phyloP scores from a whole-genome alignment of 1,140 invertebrate genomes.

The Dreissena polymorpha region DNA sequence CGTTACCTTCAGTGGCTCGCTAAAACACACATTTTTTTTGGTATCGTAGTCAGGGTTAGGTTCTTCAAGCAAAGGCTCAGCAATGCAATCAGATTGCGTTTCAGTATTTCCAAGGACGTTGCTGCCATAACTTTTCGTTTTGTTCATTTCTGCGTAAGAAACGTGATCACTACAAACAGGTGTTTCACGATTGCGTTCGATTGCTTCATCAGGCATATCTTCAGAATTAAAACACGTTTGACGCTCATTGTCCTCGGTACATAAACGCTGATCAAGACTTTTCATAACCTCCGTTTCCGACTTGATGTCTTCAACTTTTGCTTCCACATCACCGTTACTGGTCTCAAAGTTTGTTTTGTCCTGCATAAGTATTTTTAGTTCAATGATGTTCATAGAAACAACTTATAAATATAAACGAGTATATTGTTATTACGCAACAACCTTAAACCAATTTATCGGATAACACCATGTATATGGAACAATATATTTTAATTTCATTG shows the following conservation, averaged over 20 bases:
- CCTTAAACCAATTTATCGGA: neutral
- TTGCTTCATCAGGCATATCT: neutral
- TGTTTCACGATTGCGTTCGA: neutral
- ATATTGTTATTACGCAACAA: neutral
- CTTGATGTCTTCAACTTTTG: neutral
- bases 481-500: neutral
- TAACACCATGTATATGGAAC: neutral
- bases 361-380: neutral
- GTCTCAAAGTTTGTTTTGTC: constrained; percentile 9
- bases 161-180: neutral
- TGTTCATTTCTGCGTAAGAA: neutral
- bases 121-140: constrained; percentile 13
- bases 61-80: constrained; percentile 34
- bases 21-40: constrained; percentile 55
- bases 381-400: neutral
- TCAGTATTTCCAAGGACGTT: neutral
- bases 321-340: neutral
- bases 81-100: neutral
- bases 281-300: constrained; percentile 16
- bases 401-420: neutral
- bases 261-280: constrained; percentile 13
- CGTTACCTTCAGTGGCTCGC: constrained; percentile 42
- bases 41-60: constrained; percentile 56
- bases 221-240: neutral
- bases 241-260: neutral